Percentiles rank a stretch among this genome's conserved stretches.
Conservation (phyloP, 1,140 invertebrate species). For the Mizuhopecten yessoensis region DNA sequence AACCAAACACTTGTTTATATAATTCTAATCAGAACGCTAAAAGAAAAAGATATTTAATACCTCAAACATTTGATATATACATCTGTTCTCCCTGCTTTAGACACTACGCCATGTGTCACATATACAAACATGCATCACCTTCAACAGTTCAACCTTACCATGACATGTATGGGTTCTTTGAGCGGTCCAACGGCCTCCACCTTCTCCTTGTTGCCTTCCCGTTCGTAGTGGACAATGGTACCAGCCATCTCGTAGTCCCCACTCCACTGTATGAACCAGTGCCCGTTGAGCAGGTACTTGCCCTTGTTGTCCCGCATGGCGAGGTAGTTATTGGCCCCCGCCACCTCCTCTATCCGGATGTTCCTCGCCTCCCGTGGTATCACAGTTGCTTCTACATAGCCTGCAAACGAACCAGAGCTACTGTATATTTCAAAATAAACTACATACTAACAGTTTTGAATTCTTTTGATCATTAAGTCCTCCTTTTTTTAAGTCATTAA, state of each 20-base stretch:
- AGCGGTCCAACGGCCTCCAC: constrained; percentile 92
- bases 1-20: no score
- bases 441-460: no score
- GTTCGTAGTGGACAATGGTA: constrained; percentile 91
- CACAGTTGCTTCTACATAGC: constrained; percentile 87
- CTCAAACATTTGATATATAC: no score
- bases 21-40: no score
- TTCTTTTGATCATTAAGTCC: no score
- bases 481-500: no score
- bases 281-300: constrained; percentile 92
- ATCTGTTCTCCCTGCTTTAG: no score
- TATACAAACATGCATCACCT: no score
- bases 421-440: no score
- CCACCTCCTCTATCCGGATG: constrained; percentile 91
- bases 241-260: constrained; percentile 94
- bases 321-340: constrained; percentile 92
- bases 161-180: constrained; percentile 91
- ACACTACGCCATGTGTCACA: no score
- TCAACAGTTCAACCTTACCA: no score
- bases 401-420: constrained; percentile 77
- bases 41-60: no score
- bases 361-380: constrained; percentile 92
- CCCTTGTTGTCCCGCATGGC: constrained; percentile 89
- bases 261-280: constrained; percentile 91
- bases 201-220: constrained; percentile 92